Conservation (phyloP, 1,140 invertebrate genomes). For the Chlorops oryzae region DNA sequence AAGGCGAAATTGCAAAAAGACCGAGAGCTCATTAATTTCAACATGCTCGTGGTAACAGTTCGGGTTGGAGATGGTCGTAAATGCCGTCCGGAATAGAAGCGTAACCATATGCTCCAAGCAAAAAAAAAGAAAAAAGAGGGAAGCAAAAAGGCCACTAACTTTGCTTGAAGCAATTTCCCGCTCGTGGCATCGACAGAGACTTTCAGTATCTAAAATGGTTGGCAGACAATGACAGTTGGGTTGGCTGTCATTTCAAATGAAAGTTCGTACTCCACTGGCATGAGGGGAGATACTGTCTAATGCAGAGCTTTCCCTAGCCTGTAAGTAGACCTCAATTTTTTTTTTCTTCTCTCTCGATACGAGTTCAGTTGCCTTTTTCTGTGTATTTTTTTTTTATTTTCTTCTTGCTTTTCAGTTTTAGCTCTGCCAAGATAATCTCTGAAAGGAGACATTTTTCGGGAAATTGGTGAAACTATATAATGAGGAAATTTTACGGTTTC, state of each 20-base stretch:
- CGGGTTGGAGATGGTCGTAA: background rate
- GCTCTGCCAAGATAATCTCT: slow-evolving; percentile 1
- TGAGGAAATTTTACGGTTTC: no score
- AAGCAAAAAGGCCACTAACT: background rate
- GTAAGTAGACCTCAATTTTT: no score
- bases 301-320: no score
- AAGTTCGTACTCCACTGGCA: no score
- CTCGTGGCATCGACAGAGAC: background rate
- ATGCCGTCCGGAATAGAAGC: background rate
- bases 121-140: background rate
- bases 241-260: no score
- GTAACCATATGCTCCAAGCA: background rate
- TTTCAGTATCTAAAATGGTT: background rate
- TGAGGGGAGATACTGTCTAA: no score
- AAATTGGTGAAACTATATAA: background rate
- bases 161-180: background rate
- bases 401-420: no score
- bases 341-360: no score
- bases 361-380: no score
- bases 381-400: no score
- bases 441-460: background rate
- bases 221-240: no score
- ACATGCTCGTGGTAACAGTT: background rate
- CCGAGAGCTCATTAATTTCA: background rate
- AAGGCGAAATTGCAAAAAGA: background rate